Conservation (phyloP, 2,888 invertebrate genomes). For the Sturmia bella region DNA sequence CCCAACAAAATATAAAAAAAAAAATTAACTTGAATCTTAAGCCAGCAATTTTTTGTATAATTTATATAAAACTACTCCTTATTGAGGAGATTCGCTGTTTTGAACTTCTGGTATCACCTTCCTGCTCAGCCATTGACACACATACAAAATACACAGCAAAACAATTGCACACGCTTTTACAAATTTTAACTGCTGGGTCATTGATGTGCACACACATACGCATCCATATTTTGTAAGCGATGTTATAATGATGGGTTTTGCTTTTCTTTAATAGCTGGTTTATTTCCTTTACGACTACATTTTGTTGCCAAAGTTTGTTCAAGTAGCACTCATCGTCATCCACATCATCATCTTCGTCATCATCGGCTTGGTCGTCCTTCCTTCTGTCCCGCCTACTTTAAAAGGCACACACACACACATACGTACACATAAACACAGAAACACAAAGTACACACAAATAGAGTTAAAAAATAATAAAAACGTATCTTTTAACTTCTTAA, state of each 20-base stretch:
- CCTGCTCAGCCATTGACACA: too few species aligned
- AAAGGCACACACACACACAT: neutral
- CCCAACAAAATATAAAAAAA: too few species aligned
- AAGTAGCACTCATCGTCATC: slow-evolving; percentile 40
- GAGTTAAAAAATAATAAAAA: slow-evolving; percentile 18
- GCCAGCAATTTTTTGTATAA: too few species aligned
- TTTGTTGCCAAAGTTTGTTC: slow-evolving; percentile 60
- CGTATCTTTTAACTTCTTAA: slow-evolving; percentile 64
- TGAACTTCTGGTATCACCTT: too few species aligned
- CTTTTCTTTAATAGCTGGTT: slow-evolving; percentile 59
- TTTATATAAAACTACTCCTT: too few species aligned
- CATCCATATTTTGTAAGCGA: slow-evolving; percentile 18
- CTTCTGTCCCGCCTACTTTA: slow-evolving; percentile 33
- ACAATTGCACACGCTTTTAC: too few species aligned
- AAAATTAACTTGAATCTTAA: too few species aligned
- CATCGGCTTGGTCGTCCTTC: slow-evolving; percentile 16
- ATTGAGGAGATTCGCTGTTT: too few species aligned
- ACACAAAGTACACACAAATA: neutral
- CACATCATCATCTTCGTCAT: slow-evolving; percentile 15
- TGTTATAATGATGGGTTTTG: slow-evolving; percentile 64
- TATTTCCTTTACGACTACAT: slow-evolving; percentile 59
- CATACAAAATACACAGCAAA: too few species aligned
- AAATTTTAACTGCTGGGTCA: slow-evolving; percentile 27
- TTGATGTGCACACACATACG: neutral
- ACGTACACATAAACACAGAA: slow-evolving; percentile 1